Evolutionary conservation across 1,140 invertebrate species (phyloP).

Genomic region (Panagrolaimus sp.): DNA sequence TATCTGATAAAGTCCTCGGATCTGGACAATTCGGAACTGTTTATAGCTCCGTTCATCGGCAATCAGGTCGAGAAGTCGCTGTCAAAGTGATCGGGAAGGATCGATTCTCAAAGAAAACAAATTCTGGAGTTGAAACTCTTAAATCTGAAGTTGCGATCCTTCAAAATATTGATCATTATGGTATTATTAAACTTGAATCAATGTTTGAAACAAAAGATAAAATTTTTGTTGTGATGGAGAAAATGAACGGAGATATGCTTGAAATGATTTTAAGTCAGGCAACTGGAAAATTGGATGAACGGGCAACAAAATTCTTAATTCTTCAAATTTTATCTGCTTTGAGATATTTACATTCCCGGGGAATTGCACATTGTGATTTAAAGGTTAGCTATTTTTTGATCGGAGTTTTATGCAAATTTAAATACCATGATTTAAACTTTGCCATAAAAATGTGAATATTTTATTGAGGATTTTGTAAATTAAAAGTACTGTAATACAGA

Average conservation of each 20-base stretch:
- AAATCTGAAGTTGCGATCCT: constrained; percentile 56
- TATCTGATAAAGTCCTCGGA: constrained; percentile 89
- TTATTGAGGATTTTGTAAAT: too few species aligned
- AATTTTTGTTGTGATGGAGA: constrained; percentile 69
- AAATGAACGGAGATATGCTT: constrained; percentile 82
- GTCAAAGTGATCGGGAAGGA: constrained; percentile 69
- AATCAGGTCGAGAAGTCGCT: constrained; percentile 75
- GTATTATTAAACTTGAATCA: constrained; percentile 69
- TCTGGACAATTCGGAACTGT: constrained; percentile 97
- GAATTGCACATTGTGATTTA: constrained; percentile 67
- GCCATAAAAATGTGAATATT: too few species aligned
- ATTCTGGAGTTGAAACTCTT: constrained; percentile 47
- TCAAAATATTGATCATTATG: constrained; percentile 58
- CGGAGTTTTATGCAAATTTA: too few species aligned
- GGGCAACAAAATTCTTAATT: constrained; percentile 53
- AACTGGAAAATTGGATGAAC: constrained; percentile 46
- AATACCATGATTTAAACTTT: too few species aligned
- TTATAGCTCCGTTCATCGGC: constrained; percentile 71
- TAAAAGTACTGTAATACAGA: too few species aligned
- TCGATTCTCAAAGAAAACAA: constrained; percentile 53
- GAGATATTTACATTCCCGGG: constrained; percentile 91
- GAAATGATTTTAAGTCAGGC: constrained; percentile 86
- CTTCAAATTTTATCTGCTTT: constrained; percentile 84
- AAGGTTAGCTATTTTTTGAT: constrained; percentile 63
- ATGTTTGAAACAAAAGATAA: constrained; percentile 98